Evolutionary conservation across 1,140 invertebrate genomes (phyloP).

Genomic region (Habropoda laboriosa): DNA sequence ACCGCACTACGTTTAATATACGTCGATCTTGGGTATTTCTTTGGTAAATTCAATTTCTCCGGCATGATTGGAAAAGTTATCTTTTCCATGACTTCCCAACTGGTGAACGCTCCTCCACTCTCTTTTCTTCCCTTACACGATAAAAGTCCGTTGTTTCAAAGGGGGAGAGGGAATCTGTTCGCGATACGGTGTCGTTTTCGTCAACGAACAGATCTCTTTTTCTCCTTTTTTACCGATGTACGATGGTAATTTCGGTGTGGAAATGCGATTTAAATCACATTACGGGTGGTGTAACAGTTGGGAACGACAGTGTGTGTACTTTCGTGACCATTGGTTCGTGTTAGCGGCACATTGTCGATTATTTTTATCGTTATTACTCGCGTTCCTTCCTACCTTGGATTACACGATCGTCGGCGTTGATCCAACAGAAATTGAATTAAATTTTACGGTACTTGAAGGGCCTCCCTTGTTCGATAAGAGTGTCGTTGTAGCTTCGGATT

Average conservation of each 20-base stretch:
- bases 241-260: too few species aligned
- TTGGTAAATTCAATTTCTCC: neutral
- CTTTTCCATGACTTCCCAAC: neutral
- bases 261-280: too few species aligned
- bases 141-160: neutral
- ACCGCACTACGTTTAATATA: neutral
- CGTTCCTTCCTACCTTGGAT: neutral
- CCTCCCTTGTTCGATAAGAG: too few species aligned
- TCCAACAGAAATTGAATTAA: constrained; percentile 10
- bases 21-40: neutral
- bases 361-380: constrained; percentile 38
- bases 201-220: constrained; percentile 8
- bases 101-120: neutral
- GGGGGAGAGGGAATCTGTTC: neutral
- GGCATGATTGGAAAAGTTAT: neutral
- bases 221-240: too few species aligned
- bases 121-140: neutral
- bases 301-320: too few species aligned
- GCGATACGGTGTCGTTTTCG: constrained; percentile 9
- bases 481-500: too few species aligned
- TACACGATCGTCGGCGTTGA: neutral
- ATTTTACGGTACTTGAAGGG: neutral
- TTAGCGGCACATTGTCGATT: constrained; percentile 16
- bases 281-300: too few species aligned
- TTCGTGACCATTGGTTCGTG: constrained; percentile 1